phyloP scores from a whole-genome alignment of 1,140 invertebrate species.

The Acyrthosiphon pisum region DNA sequence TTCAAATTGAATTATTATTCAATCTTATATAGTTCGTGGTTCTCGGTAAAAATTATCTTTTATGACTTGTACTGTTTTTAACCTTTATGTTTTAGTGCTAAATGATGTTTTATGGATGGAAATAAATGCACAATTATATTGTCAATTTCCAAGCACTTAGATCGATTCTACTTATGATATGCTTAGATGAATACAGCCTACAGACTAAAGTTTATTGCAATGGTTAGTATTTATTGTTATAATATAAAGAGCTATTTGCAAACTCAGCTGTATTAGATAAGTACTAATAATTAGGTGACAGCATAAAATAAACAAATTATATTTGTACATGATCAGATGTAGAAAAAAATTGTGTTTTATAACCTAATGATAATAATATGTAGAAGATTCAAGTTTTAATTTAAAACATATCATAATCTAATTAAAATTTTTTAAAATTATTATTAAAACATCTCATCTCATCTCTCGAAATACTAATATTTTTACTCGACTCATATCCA shows the following conservation, averaged over 20 bases:
- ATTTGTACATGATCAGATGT: not conserved
- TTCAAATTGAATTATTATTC: no score
- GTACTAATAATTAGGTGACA: not conserved
- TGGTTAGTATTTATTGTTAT: conserved; percentile 63
- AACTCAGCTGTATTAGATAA: not conserved
- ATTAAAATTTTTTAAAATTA: no score
- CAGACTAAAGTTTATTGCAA: conserved; percentile 76
- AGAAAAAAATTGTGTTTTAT: no score
- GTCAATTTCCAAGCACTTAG: conserved; percentile 78
- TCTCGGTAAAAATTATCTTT: no score
- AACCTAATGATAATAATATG: no score
- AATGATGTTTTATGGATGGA: conserved; percentile 87
- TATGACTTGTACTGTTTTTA: not conserved
- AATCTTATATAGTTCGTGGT: no score
- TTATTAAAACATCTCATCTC: no score
- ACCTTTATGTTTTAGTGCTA: conserved; percentile 68
- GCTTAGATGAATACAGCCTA: conserved; percentile 70
- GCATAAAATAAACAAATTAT: not conserved
- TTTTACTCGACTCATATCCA: no score
- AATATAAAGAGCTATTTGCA: not conserved
- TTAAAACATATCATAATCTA: no score
- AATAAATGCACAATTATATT: conserved; percentile 74
- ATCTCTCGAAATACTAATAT: no score
- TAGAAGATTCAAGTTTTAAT: no score
- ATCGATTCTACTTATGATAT: conserved; percentile 78